Evolutionary conservation across 2,888 invertebrate genomes (phyloP).

Genomic region (Cephus sareptanus): DNA sequence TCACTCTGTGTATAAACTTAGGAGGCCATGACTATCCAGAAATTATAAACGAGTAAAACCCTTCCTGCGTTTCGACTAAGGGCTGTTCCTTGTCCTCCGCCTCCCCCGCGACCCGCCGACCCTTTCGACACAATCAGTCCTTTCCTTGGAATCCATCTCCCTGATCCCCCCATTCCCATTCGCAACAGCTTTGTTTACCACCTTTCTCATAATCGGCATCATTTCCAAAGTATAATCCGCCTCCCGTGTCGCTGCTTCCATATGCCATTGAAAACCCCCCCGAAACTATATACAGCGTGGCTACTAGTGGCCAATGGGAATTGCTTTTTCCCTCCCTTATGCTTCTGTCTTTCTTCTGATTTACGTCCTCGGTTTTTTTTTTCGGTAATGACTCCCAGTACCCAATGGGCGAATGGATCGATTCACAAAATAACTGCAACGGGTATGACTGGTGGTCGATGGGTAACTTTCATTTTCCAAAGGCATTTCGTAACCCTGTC

Average conservation of each 20-base stretch:
- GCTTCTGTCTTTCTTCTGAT: background rate
- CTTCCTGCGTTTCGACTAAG: background rate
- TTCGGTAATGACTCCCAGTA: conserved; percentile 41
- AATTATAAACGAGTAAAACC: background rate
- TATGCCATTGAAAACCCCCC: background rate
- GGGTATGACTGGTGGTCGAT: background rate
- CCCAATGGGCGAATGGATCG: conserved; percentile 36
- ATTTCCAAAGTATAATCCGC: background rate
- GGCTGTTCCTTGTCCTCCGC: background rate
- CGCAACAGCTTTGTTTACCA: background rate
- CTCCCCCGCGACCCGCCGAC: background rate
- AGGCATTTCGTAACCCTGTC: background rate
- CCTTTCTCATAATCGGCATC: background rate
- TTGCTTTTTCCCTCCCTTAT: conserved; percentile 25
- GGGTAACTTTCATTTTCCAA: background rate
- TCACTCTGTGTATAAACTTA: conserved; percentile 20
- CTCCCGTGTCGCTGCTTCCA: background rate
- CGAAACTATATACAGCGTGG: background rate
- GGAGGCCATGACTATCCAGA: background rate
- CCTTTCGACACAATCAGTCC: conserved; percentile 27
- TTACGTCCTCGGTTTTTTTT: background rate
- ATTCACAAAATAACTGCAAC: conserved; percentile 21
- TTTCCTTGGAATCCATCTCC: conserved; percentile 28
- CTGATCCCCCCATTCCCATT: background rate
- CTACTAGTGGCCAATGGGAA: background rate